Base-by-base conservation (phyloP, 2,113 vertebrate species). In the Oreochromis niloticus region DNA sequence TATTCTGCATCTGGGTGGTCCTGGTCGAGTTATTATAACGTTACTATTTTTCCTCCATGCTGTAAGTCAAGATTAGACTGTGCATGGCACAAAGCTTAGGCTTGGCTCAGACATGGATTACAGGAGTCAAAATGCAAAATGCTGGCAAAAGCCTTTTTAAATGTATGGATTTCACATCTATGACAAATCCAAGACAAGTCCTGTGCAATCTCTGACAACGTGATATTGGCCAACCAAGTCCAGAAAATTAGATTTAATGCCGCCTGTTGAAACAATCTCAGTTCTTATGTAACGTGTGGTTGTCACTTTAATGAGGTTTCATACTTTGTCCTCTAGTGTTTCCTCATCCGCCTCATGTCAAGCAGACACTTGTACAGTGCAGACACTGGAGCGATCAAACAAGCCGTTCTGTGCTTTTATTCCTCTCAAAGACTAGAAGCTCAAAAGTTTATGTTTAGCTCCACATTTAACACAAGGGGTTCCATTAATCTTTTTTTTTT, bases 1-100 rank as follows among this genome's bases (percentile, higher is more conserved):
- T 90, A 87, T 92, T 88, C 86, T 87, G 81, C 91, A 24, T 91
- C 88, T 89, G 93, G 94, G 93, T 94, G 94, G 93, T 94, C 93
- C 85, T 17, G 87, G 27, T 87, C 89, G 84, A 92, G 87, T 89
- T 92, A 88, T 89, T 90, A 88, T 73, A 91, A 86, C 4, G 34
- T 85, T 92, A 50, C 87, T 32, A 75, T 89, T 93, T 85, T 80
- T 57, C 86, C 63, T 80, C 68, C 81, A 19, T 10, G 50, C 63
- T 88, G 78, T 55, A 87, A 91, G 14, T 94, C 90, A 85, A 82
- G 87, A 93, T 93, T 87, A 91, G 82, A 30, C 87, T 68, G n/a
- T 59, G 89, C 81, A 24, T 83, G 63, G 83, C 86, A 52, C 54
- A 36, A 80, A 87, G 90, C 63, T 90, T 85, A 75, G 80, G 61